phyloP scores from a whole-genome alignment of 2,888 invertebrate species.

The Mycalesis mineus region DNA sequence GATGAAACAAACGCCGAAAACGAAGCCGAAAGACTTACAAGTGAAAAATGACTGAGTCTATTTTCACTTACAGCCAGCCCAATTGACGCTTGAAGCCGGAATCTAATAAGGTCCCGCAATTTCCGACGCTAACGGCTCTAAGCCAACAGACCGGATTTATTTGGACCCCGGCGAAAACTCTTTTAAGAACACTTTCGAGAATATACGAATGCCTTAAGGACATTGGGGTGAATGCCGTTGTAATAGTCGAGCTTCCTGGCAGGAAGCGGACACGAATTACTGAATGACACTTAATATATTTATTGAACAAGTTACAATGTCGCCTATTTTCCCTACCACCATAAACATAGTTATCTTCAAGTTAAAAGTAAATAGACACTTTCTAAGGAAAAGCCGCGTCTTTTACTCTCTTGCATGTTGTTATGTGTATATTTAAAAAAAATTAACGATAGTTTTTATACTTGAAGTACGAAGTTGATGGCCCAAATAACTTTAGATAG shows the following conservation, averaged over 20 bases:
- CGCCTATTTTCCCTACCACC: too few species aligned
- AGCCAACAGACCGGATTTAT: constrained; percentile 58
- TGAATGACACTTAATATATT: neutral
- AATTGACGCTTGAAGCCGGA: constrained; percentile 57
- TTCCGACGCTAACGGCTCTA: constrained; percentile 56
- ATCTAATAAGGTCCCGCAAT: constrained; percentile 71
- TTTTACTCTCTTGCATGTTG: too few species aligned
- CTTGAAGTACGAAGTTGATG: too few species aligned
- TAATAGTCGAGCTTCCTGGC: constrained; percentile 23
- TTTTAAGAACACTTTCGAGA: constrained; percentile 40
- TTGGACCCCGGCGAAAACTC: constrained; percentile 49
- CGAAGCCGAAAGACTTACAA: constrained; percentile 21
- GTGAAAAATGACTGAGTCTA: constrained; percentile 42
- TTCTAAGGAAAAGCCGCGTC: too few species aligned
- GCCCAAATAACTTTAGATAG: too few species aligned
- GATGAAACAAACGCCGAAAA: neutral
- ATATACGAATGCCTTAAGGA: constrained; percentile 30
- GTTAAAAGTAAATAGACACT: too few species aligned
- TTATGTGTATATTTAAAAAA: too few species aligned
- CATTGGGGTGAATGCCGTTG: constrained; percentile 27
- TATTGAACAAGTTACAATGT: too few species aligned
- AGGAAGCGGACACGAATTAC: constrained; percentile 13
- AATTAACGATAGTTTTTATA: too few species aligned
- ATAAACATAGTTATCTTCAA: too few species aligned
- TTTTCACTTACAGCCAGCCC: constrained; percentile 49